These are phyloP conservation scores for Brachypodius melanocephalos DNA, from an alignment of 2,113 vertebrate genomes.

Conservation along the genomic window DNA sequence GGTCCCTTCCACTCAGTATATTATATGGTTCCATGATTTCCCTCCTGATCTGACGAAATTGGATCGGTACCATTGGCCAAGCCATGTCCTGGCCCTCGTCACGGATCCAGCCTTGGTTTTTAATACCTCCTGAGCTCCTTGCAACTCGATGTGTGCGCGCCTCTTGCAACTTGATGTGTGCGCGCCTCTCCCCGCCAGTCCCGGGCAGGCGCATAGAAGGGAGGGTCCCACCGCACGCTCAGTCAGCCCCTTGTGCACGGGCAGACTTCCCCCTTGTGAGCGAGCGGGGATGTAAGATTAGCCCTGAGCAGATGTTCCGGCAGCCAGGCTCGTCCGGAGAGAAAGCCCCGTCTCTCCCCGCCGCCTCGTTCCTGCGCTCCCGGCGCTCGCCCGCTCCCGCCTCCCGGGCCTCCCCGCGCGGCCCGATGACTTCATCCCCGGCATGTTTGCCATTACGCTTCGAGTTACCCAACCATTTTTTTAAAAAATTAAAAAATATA, in stretches of 20 bases:
- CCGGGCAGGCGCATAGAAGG: no score
- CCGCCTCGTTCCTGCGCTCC: background rate
- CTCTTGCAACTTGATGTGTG: background rate
- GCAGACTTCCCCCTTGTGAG: background rate
- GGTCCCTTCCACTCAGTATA: background rate
- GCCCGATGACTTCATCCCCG: slow-evolving; percentile 26
- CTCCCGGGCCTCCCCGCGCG: background rate
- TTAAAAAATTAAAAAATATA: slow-evolving; percentile 44
- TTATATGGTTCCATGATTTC: background rate
- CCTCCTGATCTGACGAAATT: background rate
- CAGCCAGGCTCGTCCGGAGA: background rate
- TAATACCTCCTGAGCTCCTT: background rate
- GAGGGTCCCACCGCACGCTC: background rate
- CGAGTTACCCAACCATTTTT: background rate
- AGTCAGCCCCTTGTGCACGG: background rate
- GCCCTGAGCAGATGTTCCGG: slow-evolving; percentile 12
- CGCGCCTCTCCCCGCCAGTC: background rate
- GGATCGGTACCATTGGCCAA: background rate
- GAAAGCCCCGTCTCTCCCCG: background rate
- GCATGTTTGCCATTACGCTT: slow-evolving; percentile 58
- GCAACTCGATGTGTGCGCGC: background rate
- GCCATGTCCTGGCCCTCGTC: background rate
- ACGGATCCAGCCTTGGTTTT: background rate
- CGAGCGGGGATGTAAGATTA: background rate
- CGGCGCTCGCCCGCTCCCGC: background rate